Base-by-base conservation (phyloP, 2,797 vertebrate genomes). In the Labroides dimidiatus region DNA sequence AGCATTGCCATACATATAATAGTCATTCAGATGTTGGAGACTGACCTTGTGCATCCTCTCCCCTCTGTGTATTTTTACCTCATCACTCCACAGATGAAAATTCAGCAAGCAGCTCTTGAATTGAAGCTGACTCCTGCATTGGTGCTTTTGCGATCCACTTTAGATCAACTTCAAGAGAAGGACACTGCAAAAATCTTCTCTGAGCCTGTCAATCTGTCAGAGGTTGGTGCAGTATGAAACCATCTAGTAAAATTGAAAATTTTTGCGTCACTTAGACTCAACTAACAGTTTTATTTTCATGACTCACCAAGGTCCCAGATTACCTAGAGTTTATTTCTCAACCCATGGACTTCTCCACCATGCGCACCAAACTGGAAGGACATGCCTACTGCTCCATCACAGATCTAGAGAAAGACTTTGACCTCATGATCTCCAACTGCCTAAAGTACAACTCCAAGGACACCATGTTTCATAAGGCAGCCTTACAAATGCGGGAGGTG, bases 401-500 rank as follows among this genome's bases (percentile, higher is more conserved):
- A 11, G 97, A 98, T 73, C 95, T 99, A 81, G 96, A 99, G 93
- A 95, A 92, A 72, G 98, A 99, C 93, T 99, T 99, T 89, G 95
- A 97, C 82, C 96, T 99, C 82, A 97, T 99, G 94, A 96, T 99
- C 91, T 94, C 96, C 89, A 99, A 99, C 95, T 99, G 98, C 93
- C 94, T 99, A 93, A 96, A 94, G 87, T 99, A 99, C 94, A 99
- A 99, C 94, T 96, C 96, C 92, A 97, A 96, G 93, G 98, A 99
- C 91, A 99, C 97, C 37, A 93, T 97, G 94, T 99, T 99, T 93
- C 96, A 99, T 92, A 96, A 95, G 91, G 92, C 96, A 74, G 98
- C 98, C 81, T 90, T 96, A 84, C 96, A 96, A 60, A 94, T 99
- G 72, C 89, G 93, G 75, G 96, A 99, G 84, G 94, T 98, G 19